Evolutionary conservation across 1,140 invertebrate species (phyloP).

Genomic region (Papilio xuthus): DNA sequence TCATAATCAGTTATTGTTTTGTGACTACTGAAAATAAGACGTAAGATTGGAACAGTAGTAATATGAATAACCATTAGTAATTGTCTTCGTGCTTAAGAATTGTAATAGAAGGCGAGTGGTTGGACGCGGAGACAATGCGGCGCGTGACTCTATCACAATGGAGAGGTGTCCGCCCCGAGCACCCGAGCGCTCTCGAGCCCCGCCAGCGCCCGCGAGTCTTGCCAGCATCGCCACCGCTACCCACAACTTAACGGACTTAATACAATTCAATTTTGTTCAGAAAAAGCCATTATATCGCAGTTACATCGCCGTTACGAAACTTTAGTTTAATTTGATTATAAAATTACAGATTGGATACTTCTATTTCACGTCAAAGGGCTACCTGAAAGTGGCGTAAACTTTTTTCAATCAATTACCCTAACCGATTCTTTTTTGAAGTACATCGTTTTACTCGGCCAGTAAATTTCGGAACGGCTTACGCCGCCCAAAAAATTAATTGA

Average conservation of each 20-base stretch:
- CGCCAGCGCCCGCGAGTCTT: background rate
- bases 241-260: background rate
- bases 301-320: constrained; percentile 19
- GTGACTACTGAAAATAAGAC: constrained; percentile 24
- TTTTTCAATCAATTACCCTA: constrained; percentile 61
- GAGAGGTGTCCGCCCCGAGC: constrained; percentile 24
- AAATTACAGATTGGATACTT: constrained; percentile 17
- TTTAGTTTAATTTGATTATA: constrained; percentile 20
- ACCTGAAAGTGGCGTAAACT: constrained; percentile 41
- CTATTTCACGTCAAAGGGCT: constrained; percentile 10
- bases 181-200: background rate
- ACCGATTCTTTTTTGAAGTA: constrained; percentile 59
- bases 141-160: constrained; percentile 58
- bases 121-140: constrained; percentile 54
- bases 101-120: constrained; percentile 47
- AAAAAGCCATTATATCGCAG: constrained; percentile 34
- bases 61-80: constrained; percentile 38
- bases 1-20: constrained; percentile 2
- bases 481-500: constrained; percentile 79
- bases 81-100: constrained; percentile 40
- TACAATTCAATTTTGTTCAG: constrained; percentile 41
- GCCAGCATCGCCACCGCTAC: background rate
- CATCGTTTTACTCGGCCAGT: constrained; percentile 70
- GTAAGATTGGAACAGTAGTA: constrained; percentile 35
- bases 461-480: constrained; percentile 78